Evolutionary conservation across 2,113 vertebrate genomes (phyloP).

Genomic region (Laticauda laticaudata): DNA sequence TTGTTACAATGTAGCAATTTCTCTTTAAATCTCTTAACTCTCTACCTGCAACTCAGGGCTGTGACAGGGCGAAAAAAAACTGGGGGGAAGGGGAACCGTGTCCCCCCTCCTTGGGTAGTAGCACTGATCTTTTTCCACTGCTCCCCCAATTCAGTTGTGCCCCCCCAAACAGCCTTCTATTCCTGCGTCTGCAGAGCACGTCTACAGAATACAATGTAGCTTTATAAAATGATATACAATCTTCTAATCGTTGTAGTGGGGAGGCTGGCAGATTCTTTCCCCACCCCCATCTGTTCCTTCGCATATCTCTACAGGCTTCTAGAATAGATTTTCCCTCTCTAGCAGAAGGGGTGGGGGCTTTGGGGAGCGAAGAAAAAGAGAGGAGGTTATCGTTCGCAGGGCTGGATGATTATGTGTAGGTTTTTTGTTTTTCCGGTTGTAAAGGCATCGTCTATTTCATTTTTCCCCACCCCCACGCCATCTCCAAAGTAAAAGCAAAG

Average conservation of each 20-base stretch:
- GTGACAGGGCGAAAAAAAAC: conserved; percentile 65
- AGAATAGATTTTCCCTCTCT: neutral
- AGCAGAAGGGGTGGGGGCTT: neutral
- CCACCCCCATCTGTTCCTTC: conserved; percentile 11
- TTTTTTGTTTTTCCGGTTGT: neutral
- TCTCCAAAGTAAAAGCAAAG: conserved; percentile 8
- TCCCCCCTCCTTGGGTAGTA: neutral
- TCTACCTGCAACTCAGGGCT: conserved; percentile 71
- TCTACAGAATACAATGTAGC: conserved; percentile 29
- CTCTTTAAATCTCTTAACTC: conserved; percentile 86
- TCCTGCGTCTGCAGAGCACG: conserved; percentile 22
- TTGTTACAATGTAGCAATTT: conserved; percentile 94
- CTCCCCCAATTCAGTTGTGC: neutral
- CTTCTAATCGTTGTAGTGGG: neutral
- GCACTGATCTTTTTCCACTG: neutral
- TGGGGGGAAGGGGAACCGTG: conserved; percentile 47
- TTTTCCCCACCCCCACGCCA: neutral
- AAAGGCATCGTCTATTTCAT: neutral
- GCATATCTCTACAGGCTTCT: neutral
- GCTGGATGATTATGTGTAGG: neutral
- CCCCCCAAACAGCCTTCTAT: conserved; percentile 21
- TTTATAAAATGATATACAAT: conserved; percentile 26
- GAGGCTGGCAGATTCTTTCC: neutral
- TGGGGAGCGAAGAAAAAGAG: neutral
- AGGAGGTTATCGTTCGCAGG: neutral